Evolutionary conservation across 2,797 vertebrate genomes (phyloP).

Genomic region (Pampus argenteus): DNA sequence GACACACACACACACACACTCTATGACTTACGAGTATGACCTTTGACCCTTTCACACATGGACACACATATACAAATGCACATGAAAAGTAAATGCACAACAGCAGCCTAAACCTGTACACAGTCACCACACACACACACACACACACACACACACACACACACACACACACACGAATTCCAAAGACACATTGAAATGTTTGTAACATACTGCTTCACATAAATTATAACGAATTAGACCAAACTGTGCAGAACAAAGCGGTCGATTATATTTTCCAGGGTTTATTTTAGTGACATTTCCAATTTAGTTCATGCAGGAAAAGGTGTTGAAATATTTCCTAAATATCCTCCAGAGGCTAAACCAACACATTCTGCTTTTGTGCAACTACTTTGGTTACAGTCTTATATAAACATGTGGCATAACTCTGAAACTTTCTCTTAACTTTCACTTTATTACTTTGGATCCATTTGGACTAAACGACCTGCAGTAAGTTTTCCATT

Average conservation of each 20-base stretch:
- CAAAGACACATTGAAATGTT: constrained; percentile 16
- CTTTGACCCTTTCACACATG: constrained; percentile 20
- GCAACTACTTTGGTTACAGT: constrained; percentile 3
- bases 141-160: neutral
- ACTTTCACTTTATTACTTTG: neutral
- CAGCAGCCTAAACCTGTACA: neutral
- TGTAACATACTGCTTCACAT: neutral
- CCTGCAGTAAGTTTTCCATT: too few species aligned
- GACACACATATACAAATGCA: neutral
- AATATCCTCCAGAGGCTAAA: neutral
- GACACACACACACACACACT: constrained; percentile 11
- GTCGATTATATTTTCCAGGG: neutral
- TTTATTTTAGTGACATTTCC: neutral
- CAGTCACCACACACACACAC: neutral
- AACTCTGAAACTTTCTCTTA: neutral
- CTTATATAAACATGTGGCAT: neutral
- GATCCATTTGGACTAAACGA: neutral
- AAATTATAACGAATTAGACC: neutral
- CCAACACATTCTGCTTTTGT: neutral
- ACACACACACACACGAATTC: constrained; percentile 15
- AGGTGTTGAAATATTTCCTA: neutral
- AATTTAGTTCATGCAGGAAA: neutral
- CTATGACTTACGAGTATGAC: constrained; percentile 4
- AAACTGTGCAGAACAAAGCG: neutral
- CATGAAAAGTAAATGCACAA: neutral